Evolutionary conservation across 2,888 invertebrate genomes (phyloP).

Genomic region (Drosophila nr. medialis): DNA sequence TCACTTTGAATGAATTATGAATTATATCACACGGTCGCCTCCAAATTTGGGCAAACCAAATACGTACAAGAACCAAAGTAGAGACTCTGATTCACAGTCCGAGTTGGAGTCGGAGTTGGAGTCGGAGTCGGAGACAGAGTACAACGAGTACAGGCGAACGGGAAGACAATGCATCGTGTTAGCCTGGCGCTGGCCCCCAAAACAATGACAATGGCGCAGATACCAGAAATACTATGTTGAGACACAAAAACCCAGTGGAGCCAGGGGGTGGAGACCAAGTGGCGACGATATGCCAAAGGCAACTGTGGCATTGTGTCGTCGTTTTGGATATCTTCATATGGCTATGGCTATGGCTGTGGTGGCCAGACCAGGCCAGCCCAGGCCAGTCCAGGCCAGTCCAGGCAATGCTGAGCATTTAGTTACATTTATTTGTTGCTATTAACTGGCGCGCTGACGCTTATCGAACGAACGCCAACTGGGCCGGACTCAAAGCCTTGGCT

Average conservation of each 20-base stretch:
- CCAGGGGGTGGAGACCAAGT: constrained; percentile 39
- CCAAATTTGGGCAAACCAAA: constrained; percentile 74
- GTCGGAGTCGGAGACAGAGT: constrained; percentile 7
- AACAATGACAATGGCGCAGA: constrained; percentile 69
- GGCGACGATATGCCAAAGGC: constrained; percentile 83
- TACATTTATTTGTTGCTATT: constrained; percentile 85
- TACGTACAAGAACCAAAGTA: constrained; percentile 26
- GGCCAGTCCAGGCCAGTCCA: constrained; percentile 8
- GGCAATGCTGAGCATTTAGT: constrained; percentile 80
- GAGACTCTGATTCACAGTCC: constrained; percentile 30
- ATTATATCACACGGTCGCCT: constrained; percentile 74
- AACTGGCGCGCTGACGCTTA: constrained; percentile 83
- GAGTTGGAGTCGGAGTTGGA: constrained; percentile 12
- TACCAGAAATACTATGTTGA: constrained; percentile 57
- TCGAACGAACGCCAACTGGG: constrained; percentile 54
- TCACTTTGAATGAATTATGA: constrained; percentile 77
- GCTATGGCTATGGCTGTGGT: constrained; percentile 17
- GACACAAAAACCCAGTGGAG: constrained; percentile 26
- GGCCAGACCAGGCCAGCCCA: not conserved
- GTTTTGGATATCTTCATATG: constrained; percentile 84
- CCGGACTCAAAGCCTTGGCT: not conserved
- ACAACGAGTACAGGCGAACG: not conserved
- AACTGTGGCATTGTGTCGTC: constrained; percentile 84
- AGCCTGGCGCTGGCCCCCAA: constrained; percentile 48
- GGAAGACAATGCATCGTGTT: constrained; percentile 49